Base-by-base conservation (phyloP, 1,140 invertebrate genomes). In the Doryteuthis pealeii region DNA sequence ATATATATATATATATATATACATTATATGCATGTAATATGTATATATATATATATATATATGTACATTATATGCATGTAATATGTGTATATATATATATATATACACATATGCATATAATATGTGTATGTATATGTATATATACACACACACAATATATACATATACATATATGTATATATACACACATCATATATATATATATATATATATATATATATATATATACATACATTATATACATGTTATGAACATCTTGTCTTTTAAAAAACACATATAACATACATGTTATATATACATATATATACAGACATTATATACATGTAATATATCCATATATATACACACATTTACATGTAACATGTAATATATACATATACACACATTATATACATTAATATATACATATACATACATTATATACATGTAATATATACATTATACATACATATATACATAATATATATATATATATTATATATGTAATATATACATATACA, bases 401-500 rank as follows among this genome's bases (percentile, higher is more conserved):
- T 58, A 58, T 58, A 58, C 15, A 58, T 58, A 58, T 58, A 58
- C 26, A 58, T 58, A 58, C 15, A 58, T 58, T 58, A 58, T 5
- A 58, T 58, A 5, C 18, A 58, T 58, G 18, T 58, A 40, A 40
- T 40, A 40, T 10, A 40, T 40, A 40, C 10, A 40, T n/a, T 40
- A 58, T 58, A 58, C 18, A 58, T 58, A 58, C 18, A 58, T 58
- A 58, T 6, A 58, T 6, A 58, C 5, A 58, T 58, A 58, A 58
- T 58, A 58, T 58, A 58, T 58, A 58, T 58, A 58, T n/a, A 58
- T 58, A 58, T 10, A 40, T 40, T 62, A 62, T 22, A 28, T 62
- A 28, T n/a, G 45, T 14, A n/a, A 58, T 58, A 58, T 58, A 58
- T 5, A 58, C 18, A 58, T 58, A 5, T 6, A 58, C 18, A 58